phyloP scores from a whole-genome alignment of 2,888 invertebrate species.

The Acanthosepion pharaonis region DNA sequence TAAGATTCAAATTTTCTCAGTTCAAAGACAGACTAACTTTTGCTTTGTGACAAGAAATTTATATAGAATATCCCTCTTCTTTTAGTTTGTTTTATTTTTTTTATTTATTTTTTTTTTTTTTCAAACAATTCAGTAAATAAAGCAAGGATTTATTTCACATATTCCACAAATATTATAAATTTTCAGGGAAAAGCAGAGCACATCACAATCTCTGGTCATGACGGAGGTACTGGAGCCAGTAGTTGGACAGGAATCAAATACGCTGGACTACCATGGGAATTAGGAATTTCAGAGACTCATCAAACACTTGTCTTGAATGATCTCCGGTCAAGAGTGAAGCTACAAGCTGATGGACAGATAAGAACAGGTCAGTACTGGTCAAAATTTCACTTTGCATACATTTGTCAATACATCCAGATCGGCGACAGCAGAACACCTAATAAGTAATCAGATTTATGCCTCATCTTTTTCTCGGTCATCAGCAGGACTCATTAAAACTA shows the following conservation, averaged over 20 bases:
- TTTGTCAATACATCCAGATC: no score
- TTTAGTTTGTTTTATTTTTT: no score
- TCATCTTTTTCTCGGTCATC: no score
- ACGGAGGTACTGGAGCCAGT: constrained; percentile 98
- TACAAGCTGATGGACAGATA: constrained; percentile 90
- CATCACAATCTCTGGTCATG: constrained; percentile 98
- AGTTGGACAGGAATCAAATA: constrained; percentile 99
- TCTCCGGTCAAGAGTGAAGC: constrained; percentile 90
- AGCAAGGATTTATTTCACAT: not conserved
- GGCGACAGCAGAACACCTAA: no score
- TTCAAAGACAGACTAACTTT: not conserved
- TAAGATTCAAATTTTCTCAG: no score
- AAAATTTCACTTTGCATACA: not conserved
- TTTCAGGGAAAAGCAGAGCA: constrained; percentile 95
- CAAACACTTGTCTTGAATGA: constrained; percentile 95
- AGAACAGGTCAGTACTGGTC: constrained; percentile 82
- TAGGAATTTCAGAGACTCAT: constrained; percentile 98
- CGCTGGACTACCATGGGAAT: constrained; percentile 98
- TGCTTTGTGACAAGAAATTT: not conserved
- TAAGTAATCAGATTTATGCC: no score
- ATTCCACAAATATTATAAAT: not conserved
- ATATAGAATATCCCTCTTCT: not conserved
- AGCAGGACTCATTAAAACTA: no score
- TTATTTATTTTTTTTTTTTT: not conserved
- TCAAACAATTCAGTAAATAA: not conserved